These are phyloP conservation scores for Eurois occulta DNA, from an alignment of 2,888 invertebrate genomes.

Conservation along the genomic window DNA sequence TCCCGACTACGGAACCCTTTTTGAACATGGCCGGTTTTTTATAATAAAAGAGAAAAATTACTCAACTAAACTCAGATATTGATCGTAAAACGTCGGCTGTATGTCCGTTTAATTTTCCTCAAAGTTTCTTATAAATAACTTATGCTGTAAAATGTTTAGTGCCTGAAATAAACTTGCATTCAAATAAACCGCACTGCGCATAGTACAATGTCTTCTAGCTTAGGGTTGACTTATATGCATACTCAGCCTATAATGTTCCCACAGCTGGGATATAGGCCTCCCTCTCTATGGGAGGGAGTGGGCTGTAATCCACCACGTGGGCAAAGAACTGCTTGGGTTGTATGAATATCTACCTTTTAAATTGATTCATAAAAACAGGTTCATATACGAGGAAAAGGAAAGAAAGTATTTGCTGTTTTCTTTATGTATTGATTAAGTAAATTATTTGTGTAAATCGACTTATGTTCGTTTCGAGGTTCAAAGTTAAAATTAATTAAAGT, in stretches of 20 bases:
- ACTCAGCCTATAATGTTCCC: neutral
- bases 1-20: neutral
- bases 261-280: neutral
- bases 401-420: too few relatives aligned
- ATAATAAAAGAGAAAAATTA: neutral
- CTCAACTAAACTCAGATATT: constrained; percentile 11
- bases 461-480: neutral
- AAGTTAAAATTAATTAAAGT: neutral
- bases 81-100: constrained; percentile 32
- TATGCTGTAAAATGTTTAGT: constrained; percentile 24
- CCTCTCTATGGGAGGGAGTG: neutral
- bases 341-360: neutral
- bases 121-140: constrained; percentile 26
- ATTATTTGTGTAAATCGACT: neutral
- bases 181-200: constrained; percentile 61
- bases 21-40: neutral
- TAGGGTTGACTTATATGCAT: constrained; percentile 2
- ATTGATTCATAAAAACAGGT: neutral
- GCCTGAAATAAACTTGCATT: constrained; percentile 35
- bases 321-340: neutral
- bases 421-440: too few relatives aligned
- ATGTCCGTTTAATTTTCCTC: neutral
- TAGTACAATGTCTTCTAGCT: constrained; percentile 6
- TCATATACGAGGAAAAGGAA: too few relatives aligned
- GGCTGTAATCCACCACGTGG: neutral